A percentile compares a stretch with the other conserved stretches of the same genome.
These are phyloP conservation scores for Teleiodes luculella DNA, from an alignment of 2,888 invertebrate species.

Conservation along the genomic window DNA sequence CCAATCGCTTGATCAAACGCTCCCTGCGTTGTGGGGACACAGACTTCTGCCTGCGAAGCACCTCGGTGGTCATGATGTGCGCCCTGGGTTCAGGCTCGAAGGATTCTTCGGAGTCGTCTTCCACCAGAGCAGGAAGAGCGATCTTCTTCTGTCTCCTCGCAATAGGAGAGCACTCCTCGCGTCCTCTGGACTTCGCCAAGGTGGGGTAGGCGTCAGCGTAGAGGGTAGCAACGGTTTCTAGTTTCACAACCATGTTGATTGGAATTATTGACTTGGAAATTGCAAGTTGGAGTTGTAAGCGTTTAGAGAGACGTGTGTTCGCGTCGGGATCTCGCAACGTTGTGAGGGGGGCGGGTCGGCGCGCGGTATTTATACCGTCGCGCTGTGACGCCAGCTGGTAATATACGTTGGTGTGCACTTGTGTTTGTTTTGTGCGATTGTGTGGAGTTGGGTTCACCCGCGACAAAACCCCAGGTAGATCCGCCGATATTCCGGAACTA, in stretches of 20 bases:
- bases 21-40: conserved; percentile 62
- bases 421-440: not conserved
- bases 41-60: conserved; percentile 64
- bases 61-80: conserved; percentile 54
- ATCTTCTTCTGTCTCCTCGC: conserved; percentile 48
- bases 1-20: conserved; percentile 58
- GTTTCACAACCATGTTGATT: conserved; percentile 59
- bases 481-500: conserved; percentile 10
- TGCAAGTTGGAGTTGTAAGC: not conserved
- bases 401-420: not conserved
- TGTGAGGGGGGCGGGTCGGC: conserved; percentile 48
- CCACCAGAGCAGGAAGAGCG: conserved; percentile 56
- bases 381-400: conserved; percentile 6
- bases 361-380: conserved; percentile 44
- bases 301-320: conserved; percentile 35
- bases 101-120: conserved; percentile 55
- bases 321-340: conserved; percentile 42
- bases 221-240: conserved; percentile 53
- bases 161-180: conserved; percentile 49
- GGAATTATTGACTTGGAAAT: conserved; percentile 7
- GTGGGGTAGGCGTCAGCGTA: conserved; percentile 57
- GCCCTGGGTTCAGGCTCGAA: conserved; percentile 50
- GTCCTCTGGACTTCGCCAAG: conserved; percentile 39
- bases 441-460: not conserved
- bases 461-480: conserved; percentile 12